These are phyloP conservation scores for Nannobrachium achirus DNA, from an alignment of 2,113 vertebrate species.

Conservation along the genomic window DNA sequence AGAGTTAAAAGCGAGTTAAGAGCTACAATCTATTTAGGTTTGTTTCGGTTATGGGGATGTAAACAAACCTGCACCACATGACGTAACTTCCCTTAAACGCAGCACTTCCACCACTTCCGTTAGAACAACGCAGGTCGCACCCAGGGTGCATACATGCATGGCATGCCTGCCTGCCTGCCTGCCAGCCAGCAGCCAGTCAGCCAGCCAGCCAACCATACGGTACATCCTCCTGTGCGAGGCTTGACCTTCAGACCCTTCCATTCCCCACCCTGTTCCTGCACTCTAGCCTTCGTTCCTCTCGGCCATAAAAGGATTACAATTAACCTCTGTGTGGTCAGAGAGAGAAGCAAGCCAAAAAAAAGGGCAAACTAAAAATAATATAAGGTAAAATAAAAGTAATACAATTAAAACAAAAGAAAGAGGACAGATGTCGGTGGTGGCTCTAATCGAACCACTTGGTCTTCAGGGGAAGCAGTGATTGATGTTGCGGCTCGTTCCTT, in stretches of 20 bases:
- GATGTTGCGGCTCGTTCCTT: constrained; percentile 64
- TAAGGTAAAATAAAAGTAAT: constrained; percentile 28
- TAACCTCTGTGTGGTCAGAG: constrained; percentile 13
- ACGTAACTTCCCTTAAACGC: too few species aligned
- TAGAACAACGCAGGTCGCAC: too few species aligned
- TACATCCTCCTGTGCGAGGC: constrained; percentile 53
- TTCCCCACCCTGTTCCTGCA: neutral
- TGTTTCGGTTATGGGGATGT: too few species aligned
- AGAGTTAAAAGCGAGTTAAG: too few species aligned
- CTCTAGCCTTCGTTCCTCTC: neutral
- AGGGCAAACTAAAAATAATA: constrained; percentile 1
- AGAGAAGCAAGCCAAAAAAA: constrained; percentile 15
- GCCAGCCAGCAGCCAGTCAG: too few species aligned
- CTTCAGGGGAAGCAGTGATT: constrained; percentile 51
- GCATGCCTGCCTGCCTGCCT: too few species aligned
- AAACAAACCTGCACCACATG: too few species aligned
- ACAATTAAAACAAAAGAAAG: constrained; percentile 13
- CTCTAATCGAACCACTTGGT: constrained; percentile 62
- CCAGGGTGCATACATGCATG: too few species aligned
- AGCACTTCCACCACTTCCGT: too few species aligned
- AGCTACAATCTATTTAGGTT: too few species aligned
- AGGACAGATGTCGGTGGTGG: constrained; percentile 61
- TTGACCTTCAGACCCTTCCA: constrained; percentile 58
- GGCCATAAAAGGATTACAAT: constrained; percentile 71
- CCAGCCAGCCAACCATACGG: too few species aligned